These are phyloP conservation scores for Phylloscopus whistleri DNA, from an alignment of 2,113 vertebrate genomes.

Conservation along the genomic window DNA sequence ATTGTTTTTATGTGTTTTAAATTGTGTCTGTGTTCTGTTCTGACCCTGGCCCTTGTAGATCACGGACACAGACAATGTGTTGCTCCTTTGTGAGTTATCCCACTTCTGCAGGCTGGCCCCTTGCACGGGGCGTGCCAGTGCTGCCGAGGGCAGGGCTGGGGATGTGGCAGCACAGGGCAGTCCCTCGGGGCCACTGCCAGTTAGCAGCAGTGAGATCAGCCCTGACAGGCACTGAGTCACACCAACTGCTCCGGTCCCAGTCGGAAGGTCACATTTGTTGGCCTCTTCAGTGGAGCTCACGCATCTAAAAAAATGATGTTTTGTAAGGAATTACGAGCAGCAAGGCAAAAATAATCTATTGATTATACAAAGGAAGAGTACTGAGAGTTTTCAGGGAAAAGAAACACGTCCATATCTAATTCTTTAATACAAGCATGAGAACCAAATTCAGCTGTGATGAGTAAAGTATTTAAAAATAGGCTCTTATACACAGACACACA, in stretches of 20 bases:
- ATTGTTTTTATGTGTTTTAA: neutral
- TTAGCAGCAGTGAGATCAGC: neutral
- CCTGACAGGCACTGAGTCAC: neutral
- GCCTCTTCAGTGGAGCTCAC: neutral
- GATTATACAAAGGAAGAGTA: neutral
- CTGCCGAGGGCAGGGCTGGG: neutral
- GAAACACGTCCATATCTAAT: neutral
- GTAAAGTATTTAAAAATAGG: neutral
- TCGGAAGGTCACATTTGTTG: neutral
- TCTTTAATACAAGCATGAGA: neutral
- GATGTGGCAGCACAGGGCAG: accelerated
- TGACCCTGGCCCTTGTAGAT: neutral
- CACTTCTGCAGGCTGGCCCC: neutral
- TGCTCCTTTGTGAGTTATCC: neutral
- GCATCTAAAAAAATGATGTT: neutral
- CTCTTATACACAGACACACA: neutral
- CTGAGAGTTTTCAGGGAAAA: neutral
- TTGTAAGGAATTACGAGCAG: neutral
- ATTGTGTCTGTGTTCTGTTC: neutral
- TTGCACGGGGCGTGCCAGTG: neutral
- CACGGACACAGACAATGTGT: accelerated
- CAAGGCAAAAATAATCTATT: neutral
- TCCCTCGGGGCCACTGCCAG: neutral
- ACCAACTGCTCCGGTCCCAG: neutral
- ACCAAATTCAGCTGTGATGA: neutral